Evolutionary conservation across 2,113 vertebrate species (phyloP).

Genomic region (Pristiophorus japonicus): DNA sequence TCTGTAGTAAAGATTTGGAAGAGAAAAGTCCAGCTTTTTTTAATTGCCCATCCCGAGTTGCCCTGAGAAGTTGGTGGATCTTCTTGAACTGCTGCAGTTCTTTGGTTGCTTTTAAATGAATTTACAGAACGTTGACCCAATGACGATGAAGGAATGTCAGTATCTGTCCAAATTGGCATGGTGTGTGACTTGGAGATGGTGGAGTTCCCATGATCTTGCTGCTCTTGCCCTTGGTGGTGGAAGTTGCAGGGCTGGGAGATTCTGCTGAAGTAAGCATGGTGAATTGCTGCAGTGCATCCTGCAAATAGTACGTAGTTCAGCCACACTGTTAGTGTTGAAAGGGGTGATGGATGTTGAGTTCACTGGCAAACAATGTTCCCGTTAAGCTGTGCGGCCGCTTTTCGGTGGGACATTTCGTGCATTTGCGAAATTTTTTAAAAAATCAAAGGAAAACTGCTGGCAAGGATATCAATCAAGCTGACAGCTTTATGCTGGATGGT

Average conservation of each 20-base stretch:
- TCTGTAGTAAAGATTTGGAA: neutral
- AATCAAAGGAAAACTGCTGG: too few species aligned
- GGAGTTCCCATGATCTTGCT: neutral
- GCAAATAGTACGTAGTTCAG: neutral
- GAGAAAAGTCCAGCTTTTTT: neutral
- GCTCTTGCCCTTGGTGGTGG: neutral
- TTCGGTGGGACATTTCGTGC: too few species aligned
- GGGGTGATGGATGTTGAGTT: neutral
- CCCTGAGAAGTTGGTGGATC: neutral
- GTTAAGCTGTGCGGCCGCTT: too few species aligned
- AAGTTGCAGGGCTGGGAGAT: neutral
- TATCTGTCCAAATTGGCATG: neutral
- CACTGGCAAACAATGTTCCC: neutral
- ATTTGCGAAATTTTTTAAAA: too few species aligned
- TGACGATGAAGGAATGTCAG: neutral
- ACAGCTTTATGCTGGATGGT: neutral
- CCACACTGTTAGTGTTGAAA: neutral
- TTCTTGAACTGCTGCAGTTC: neutral
- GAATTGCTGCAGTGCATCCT: neutral
- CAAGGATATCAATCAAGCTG: neutral
- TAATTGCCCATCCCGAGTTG: neutral
- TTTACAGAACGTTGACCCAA: neutral
- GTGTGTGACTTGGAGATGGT: neutral
- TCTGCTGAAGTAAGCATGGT: neutral
- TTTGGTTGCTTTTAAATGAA: neutral